These are phyloP conservation scores for Euplexia lucipara DNA, from an alignment of 2,888 invertebrate species.

Conservation along the genomic window DNA sequence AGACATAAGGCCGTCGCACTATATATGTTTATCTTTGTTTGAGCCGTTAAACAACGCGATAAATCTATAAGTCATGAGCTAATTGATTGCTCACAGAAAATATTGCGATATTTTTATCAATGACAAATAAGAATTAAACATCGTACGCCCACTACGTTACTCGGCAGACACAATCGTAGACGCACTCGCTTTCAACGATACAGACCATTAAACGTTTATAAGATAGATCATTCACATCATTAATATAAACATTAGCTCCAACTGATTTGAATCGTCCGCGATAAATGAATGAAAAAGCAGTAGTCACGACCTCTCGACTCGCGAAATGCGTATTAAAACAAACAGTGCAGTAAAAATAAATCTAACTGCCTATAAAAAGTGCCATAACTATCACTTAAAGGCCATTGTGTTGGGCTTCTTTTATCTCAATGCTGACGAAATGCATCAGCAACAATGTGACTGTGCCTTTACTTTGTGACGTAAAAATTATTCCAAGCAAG, in stretches of 20 bases:
- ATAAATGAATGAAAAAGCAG: slow-evolving; percentile 81
- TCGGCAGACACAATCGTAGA: slow-evolving; percentile 40
- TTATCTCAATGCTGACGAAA: slow-evolving; percentile 81
- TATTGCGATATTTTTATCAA: slow-evolving; percentile 22
- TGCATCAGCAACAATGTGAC: slow-evolving; percentile 79
- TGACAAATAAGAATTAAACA: slow-evolving; percentile 3
- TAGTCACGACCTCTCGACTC: slow-evolving; percentile 83
- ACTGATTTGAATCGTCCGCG: slow-evolving; percentile 70
- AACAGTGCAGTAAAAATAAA: slow-evolving; percentile 91
- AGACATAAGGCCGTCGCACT: slow-evolving; percentile 19
- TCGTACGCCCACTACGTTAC: slow-evolving; percentile 14
- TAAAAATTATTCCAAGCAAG: slow-evolving; percentile 69
- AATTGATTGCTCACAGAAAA: slow-evolving; percentile 25
- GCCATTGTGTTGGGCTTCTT: slow-evolving; percentile 85
- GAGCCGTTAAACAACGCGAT: slow-evolving; percentile 13
- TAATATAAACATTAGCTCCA: slow-evolving; percentile 68
- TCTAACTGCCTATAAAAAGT: slow-evolving; percentile 91
- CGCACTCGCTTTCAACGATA: slow-evolving; percentile 46
- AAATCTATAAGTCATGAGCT: slow-evolving; percentile 15
- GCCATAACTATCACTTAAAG: slow-evolving; percentile 91
- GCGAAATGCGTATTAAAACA: slow-evolving; percentile 90
- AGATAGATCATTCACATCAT: slow-evolving; percentile 68
- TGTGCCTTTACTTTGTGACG: slow-evolving; percentile 70
- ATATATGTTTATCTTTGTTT: slow-evolving; percentile 20
- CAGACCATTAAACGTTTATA: slow-evolving; percentile 66